Evolutionary conservation across 2,797 vertebrate genomes (phyloP).

Genomic region (Botia kubotai): DNA sequence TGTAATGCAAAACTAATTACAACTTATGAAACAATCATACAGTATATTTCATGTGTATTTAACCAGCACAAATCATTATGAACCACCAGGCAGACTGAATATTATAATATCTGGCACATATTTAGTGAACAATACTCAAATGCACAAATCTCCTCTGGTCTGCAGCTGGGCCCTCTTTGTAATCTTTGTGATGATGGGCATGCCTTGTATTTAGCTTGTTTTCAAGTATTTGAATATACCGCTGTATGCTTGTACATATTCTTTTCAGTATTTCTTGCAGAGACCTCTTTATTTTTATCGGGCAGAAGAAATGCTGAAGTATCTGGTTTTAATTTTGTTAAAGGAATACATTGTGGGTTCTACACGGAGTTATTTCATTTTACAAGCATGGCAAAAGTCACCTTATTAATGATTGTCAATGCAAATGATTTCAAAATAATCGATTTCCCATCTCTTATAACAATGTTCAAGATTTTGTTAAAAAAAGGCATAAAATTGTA

Average conservation of each 20-base stretch:
- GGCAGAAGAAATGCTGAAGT: conserved; percentile 61
- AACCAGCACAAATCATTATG: conserved; percentile 11
- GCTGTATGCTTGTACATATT: conserved; percentile 73
- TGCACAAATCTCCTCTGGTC: conserved; percentile 34
- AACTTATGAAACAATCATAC: conserved; percentile 1
- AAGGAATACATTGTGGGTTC: conserved; percentile 62
- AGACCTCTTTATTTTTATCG: conserved; percentile 78
- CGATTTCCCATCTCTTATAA: conserved; percentile 22
- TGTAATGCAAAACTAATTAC: not conserved
- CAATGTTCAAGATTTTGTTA: conserved; percentile 13
- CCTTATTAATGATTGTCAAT: conserved; percentile 47
- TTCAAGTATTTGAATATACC: conserved; percentile 66
- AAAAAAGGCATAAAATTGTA: conserved; percentile 25
- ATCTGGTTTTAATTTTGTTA: conserved; percentile 63
- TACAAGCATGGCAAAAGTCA: conserved; percentile 73
- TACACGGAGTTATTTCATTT: conserved; percentile 55
- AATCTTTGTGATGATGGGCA: conserved; percentile 71
- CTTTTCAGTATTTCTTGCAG: conserved; percentile 72
- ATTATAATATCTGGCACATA: conserved; percentile 19
- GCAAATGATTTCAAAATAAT: conserved; percentile 27
- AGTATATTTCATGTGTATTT: conserved; percentile 22
- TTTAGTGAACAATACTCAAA: conserved; percentile 1
- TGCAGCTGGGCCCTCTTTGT: conserved; percentile 60
- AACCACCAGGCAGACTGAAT: conserved; percentile 21
- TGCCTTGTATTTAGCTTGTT: conserved; percentile 72